Percentiles rank a stretch among this genome's conserved stretches.
phyloP scores from a whole-genome alignment of 2,113 vertebrate species.

The Heliornis fulica region DNA sequence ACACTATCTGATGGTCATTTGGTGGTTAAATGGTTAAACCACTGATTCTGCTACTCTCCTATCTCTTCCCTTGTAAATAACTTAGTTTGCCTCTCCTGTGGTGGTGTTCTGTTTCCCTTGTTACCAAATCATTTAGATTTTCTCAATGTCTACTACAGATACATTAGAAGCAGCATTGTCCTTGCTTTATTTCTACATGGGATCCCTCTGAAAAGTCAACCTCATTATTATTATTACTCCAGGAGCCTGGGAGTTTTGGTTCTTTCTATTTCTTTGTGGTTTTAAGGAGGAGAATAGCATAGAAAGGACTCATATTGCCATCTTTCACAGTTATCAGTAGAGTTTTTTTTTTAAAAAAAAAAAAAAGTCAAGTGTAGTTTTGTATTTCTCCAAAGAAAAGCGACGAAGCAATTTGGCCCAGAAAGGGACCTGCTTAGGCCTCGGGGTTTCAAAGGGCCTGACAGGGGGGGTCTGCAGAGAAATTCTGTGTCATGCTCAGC shows the following conservation, averaged over 20 bases:
- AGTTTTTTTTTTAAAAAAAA: not conserved
- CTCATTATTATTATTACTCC: not conserved
- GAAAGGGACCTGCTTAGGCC: constrained; percentile 3
- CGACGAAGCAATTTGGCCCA: not conserved
- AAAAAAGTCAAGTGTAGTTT: not conserved
- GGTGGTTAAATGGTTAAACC: not conserved
- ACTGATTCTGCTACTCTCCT: not conserved
- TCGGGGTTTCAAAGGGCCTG: constrained; percentile 14
- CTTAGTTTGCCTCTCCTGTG: not conserved
- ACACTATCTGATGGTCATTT: not conserved
- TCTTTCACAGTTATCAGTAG: not conserved
- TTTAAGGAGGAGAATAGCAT: not conserved
- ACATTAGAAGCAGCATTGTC: not conserved
- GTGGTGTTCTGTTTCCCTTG: not conserved
- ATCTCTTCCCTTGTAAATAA: not conserved
- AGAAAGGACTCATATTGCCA: not conserved
- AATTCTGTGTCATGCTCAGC: constrained; percentile 5
- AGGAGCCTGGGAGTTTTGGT: not conserved
- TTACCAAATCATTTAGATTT: not conserved
- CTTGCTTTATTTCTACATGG: not conserved
- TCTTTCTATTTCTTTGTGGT: not conserved
- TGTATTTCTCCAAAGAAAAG: constrained; percentile 25
- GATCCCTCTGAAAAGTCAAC: not conserved
- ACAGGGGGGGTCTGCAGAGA: not conserved
- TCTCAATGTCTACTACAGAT: not conserved